Evolutionary conservation across 53 echinoderm and acorn worm species (phyloP).

Genomic region (Echinometra lucunter): DNA sequence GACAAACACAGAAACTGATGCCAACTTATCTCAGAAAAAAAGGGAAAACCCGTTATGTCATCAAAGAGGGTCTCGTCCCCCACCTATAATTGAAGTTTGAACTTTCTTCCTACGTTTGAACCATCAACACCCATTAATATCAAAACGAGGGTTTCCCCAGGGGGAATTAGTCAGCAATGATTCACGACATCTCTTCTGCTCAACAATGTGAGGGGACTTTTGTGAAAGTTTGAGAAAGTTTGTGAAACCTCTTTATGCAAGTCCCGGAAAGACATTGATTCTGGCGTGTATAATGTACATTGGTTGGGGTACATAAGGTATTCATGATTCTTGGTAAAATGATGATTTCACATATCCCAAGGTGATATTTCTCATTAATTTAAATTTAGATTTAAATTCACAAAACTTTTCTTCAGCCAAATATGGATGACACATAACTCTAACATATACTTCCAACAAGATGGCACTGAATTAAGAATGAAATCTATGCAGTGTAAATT

Average conservation of each 20-base stretch:
- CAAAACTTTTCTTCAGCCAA: no score
- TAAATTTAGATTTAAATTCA: no score
- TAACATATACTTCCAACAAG: no score
- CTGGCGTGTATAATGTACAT: no score
- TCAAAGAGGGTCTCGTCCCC: conserved; percentile 9
- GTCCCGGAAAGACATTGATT: not conserved
- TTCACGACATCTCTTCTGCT: not conserved
- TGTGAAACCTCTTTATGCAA: not conserved
- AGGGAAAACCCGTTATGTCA: conserved; percentile 33
- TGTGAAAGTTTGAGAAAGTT: not conserved
- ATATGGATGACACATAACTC: no score
- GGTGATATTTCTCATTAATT: no score
- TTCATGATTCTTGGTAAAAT: no score
- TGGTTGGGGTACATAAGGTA: no score
- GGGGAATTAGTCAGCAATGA: not conserved
- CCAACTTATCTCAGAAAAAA: not conserved
- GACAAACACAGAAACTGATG: not conserved
- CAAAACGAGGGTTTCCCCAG: conserved; percentile 14
- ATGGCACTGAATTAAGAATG: no score
- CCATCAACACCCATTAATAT: conserved; percentile 41
- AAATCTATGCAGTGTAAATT: no score
- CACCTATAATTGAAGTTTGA: conserved; percentile 1
- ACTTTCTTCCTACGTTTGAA: not conserved
- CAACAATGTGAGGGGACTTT: not conserved
- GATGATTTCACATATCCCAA: no score